Conservation (phyloP, 2,888 invertebrate genomes). For the Chymomyza procnemis region DNA sequence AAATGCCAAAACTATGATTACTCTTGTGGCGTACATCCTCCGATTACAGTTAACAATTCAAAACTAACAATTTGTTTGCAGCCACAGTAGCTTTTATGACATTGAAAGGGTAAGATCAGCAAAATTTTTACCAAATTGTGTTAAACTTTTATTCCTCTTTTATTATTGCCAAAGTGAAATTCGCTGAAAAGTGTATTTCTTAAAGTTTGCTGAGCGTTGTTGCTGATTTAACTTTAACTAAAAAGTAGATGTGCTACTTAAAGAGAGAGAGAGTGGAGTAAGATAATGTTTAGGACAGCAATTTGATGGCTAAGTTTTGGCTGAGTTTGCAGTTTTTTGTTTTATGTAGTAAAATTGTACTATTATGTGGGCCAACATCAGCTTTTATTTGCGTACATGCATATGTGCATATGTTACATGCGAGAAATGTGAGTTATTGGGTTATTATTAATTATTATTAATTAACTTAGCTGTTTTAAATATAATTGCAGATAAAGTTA, state of each 20-base stretch:
- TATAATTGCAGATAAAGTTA: no score
- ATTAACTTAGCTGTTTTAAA: no score
- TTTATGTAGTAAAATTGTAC: no score
- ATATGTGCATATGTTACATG: neutral
- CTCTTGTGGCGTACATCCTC: constrained; percentile 42
- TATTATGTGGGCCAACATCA: neutral
- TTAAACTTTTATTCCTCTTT: neutral
- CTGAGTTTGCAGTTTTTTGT: neutral
- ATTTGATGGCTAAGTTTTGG: neutral
- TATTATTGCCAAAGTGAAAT: constrained; percentile 3
- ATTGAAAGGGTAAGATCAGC: constrained; percentile 30
- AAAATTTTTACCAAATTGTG: constrained; percentile 19
- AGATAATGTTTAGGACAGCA: neutral
- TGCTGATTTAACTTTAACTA: neutral
- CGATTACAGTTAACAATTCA: constrained; percentile 12
- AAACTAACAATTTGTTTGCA: constrained; percentile 19
- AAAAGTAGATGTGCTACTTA: neutral
- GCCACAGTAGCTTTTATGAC: constrained; percentile 42
- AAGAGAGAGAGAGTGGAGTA: neutral
- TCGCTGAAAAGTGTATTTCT: constrained; percentile 35
- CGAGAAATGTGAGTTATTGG: no score
- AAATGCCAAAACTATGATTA: constrained; percentile 27
- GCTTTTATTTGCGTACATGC: neutral
- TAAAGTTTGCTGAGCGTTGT: neutral
- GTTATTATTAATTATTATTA: no score